Evolutionary conservation across 2,888 invertebrate genomes (phyloP), one percentile per base, ranked within the genome.

Genomic region (Ophraella communa): DNA sequence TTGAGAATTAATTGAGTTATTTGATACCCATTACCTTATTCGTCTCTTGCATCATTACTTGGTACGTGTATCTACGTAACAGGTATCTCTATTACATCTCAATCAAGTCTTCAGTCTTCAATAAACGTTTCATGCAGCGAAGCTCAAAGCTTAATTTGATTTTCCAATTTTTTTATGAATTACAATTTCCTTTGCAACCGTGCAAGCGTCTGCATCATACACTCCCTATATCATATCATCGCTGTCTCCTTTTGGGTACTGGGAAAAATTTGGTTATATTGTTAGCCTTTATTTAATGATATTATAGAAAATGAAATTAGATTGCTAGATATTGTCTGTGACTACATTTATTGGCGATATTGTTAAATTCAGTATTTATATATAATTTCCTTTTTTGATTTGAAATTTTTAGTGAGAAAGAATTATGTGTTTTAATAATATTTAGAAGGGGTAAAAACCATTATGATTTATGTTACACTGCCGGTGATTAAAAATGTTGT

Each of bases 111-210:
- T 57, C 35, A 27, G 55, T 61, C 61, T 65, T 63, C 58, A 42
- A 61, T 58, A 53, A 27, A 10, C 61, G 14, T 61, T 64, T 68
- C 65, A 42, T 55, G 27, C 45, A 58, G 56, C 64, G 62, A 30
- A 64, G 64, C 57, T 67, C 67, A 65, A 65, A 69, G 67, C 63
- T 65, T 64, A 69, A 69, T 67, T 62, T 62, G 59, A 69, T 69
- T 67, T 62, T 69, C 63, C 65, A 67, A 69, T 67, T 67, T 69
- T 65, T 67, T 67, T 69, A 58, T 57, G 64, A n/a, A n/a, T 66
- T 68, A 64, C 65, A 62, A 56, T 56, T 54, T 51, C 44, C 61
- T 30, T 49, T 54, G 53, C 21, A n/a, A 5, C 44, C 7, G 45
- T 49, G 54, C 55, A 59, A 59, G 44, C 24, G 52, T 59, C 52